Evolutionary conservation across 2,888 invertebrate species (phyloP).

Genomic region (Sabatieria punctata): DNA sequence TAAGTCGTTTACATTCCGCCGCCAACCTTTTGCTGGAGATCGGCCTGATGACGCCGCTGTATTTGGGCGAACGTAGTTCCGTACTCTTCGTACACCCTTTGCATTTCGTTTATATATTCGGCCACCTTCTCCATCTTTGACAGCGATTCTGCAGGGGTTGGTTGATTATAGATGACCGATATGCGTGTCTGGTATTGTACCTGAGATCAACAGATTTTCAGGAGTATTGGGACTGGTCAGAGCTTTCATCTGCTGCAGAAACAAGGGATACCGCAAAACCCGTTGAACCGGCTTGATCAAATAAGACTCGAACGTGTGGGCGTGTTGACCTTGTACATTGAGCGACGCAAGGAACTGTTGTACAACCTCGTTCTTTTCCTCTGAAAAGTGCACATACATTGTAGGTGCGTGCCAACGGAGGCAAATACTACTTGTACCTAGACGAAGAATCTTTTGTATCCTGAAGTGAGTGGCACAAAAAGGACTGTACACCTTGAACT

Average conservation of each 20-base stretch:
- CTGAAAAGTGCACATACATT: too few species aligned
- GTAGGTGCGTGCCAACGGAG: not conserved
- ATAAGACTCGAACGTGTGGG: constrained; percentile 87
- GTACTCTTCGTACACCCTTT: constrained; percentile 96
- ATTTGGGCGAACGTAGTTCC: constrained; percentile 94
- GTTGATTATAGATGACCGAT: not conserved
- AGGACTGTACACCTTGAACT: constrained; percentile 95
- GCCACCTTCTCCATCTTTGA: constrained; percentile 85
- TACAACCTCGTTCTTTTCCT: constrained; percentile 85
- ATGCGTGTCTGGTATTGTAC: constrained; percentile 22
- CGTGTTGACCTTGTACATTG: constrained; percentile 91
- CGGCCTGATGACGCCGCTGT: too few species aligned
- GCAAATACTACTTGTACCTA: too few species aligned
- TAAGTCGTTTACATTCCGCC: not conserved
- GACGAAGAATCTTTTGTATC: constrained; percentile 92
- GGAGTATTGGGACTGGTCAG: constrained; percentile 78
- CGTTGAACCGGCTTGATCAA: constrained; percentile 95
- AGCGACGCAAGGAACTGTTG: constrained; percentile 83
- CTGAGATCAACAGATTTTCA: constrained; percentile 70
- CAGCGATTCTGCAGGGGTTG: constrained; percentile 9
- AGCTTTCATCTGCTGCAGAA: constrained; percentile 81
- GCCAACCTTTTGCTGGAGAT: not conserved
- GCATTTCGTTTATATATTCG: constrained; percentile 98
- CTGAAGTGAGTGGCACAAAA: constrained; percentile 97
- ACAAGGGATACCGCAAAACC: constrained; percentile 86